Percentiles rank a stretch among this genome's conserved stretches.
Evolutionary conservation across 2,888 invertebrate species (phyloP).

Genomic region (Thalpophila matura): DNA sequence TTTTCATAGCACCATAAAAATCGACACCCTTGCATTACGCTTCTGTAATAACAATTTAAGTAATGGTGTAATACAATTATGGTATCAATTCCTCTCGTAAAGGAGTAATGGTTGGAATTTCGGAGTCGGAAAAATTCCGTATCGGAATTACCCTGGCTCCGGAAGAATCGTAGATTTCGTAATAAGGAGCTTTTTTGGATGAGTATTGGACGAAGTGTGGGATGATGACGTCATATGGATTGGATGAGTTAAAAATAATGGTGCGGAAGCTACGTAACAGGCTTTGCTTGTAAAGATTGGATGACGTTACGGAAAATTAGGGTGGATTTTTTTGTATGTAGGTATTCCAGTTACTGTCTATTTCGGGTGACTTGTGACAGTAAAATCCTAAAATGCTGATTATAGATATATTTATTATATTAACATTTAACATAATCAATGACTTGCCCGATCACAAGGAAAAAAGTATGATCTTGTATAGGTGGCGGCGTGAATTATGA

Average conservation of each 20-base stretch:
- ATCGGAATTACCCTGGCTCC: conserved; percentile 27
- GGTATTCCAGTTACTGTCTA: conserved; percentile 25
- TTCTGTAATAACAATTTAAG: conserved; percentile 54
- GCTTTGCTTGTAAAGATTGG: conserved; percentile 22
- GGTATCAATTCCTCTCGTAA: conserved; percentile 46
- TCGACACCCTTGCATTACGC: conserved; percentile 38
- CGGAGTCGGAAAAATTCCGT: conserved; percentile 16
- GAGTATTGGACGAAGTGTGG: conserved; percentile 16
- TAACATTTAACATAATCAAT: too few species aligned
- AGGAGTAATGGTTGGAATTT: conserved; percentile 24
- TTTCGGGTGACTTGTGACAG: neutral
- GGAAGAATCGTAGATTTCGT: conserved; percentile 31
- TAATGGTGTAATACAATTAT: conserved; percentile 61
- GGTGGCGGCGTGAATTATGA: too few species aligned
- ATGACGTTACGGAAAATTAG: conserved; percentile 19
- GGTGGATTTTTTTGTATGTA: conserved; percentile 7
- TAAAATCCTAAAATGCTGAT: neutral
- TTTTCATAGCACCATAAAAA: conserved; percentile 56
- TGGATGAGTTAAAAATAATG: conserved; percentile 56
- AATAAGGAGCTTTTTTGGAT: conserved; percentile 38
- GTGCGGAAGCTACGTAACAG: conserved; percentile 24
- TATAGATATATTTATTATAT: too few species aligned
- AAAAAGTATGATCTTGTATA: too few species aligned
- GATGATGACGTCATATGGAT: conserved; percentile 44
- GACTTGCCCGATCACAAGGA: too few species aligned